These are phyloP conservation scores for Python bivittatus DNA, from an alignment of 2,113 vertebrate species.

Conservation along the genomic window DNA sequence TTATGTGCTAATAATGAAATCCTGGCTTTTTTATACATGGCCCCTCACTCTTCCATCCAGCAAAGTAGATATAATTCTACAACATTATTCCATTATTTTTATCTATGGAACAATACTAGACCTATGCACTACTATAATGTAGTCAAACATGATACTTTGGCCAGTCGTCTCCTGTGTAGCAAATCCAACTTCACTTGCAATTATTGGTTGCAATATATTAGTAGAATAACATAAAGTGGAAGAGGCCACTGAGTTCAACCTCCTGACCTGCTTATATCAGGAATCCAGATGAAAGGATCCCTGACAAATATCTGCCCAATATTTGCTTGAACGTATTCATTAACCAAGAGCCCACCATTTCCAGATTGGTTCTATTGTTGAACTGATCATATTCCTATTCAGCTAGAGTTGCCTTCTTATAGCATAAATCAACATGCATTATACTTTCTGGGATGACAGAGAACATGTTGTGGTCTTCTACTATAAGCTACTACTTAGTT, in stretches of 20 bases:
- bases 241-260: too few species aligned
- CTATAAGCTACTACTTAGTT: neutral
- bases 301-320: neutral
- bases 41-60: neutral
- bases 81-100: neutral
- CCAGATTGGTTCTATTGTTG: neutral
- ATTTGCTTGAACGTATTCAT: neutral
- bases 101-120: neutral
- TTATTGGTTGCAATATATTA: neutral
- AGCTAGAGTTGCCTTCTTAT: neutral
- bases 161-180: neutral
- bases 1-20: conserved; percentile 18
- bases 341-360: neutral
- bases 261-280: neutral
- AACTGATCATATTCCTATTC: neutral
- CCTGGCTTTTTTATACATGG: conserved; percentile 9
- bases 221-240: neutral
- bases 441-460: too few species aligned
- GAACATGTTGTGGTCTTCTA: neutral
- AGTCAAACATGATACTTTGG: neutral
- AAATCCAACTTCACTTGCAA: neutral
- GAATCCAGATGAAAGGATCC: neutral
- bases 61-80: neutral
- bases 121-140: neutral
- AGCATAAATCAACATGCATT: neutral